Evolutionary conservation across 1,140 invertebrate species (phyloP).

Genomic region (Zaprionus camerounensis): DNA sequence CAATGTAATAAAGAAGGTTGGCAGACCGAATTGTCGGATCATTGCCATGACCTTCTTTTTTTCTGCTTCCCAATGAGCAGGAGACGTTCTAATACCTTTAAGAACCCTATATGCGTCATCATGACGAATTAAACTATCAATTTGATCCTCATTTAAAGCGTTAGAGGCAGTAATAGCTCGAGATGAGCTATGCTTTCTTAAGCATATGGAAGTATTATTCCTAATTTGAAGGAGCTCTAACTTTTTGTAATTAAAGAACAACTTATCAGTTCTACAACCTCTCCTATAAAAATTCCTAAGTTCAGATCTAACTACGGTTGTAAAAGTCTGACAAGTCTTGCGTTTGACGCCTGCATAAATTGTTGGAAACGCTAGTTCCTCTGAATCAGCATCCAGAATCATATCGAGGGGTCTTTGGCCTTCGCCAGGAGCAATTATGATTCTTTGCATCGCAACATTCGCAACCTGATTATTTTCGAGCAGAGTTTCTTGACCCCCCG

Average conservation of each 20-base stretch:
- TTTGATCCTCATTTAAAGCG: slow-evolving; percentile 8
- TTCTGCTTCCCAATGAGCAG: slow-evolving; percentile 28
- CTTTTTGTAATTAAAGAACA: too few species aligned
- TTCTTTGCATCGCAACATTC: slow-evolving; percentile 17
- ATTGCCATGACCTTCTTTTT: slow-evolving; percentile 23
- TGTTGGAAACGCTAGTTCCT: slow-evolving; percentile 17
- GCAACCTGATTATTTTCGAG: too few species aligned
- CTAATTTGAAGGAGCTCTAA: background rate
- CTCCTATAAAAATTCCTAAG: slow-evolving; percentile 23
- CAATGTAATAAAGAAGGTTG: slow-evolving; percentile 10
- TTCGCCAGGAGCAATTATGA: slow-evolving; percentile 26
- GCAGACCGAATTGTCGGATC: slow-evolving; percentile 12
- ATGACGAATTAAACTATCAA: background rate
- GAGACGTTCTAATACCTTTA: slow-evolving; percentile 16
- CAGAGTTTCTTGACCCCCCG: too few species aligned
- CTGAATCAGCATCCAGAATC: slow-evolving; percentile 2
- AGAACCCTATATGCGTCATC: background rate
- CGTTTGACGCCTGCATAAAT: slow-evolving; percentile 3
- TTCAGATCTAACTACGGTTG: slow-evolving; percentile 26
- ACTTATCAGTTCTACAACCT: slow-evolving; percentile 26
- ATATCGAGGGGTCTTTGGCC: slow-evolving; percentile 4
- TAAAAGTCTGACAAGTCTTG: background rate
- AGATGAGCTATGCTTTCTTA: slow-evolving; percentile 9
- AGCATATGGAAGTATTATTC: slow-evolving; percentile 4
- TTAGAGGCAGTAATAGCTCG: slow-evolving; percentile 12